These are phyloP conservation scores for Aporophyla nigra DNA, from an alignment of 2,888 invertebrate species.

Conservation along the genomic window DNA sequence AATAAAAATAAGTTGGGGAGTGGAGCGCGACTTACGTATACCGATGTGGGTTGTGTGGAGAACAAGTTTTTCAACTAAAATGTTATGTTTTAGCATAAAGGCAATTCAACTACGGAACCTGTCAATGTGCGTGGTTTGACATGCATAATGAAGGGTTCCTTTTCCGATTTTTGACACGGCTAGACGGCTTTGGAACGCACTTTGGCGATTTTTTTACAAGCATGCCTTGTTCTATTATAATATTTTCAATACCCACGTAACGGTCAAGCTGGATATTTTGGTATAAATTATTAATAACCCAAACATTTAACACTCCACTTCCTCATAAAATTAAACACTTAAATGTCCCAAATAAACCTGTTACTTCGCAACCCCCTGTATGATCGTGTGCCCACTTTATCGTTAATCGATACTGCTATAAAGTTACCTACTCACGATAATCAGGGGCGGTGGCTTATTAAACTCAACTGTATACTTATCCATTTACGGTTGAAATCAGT, in stretches of 20 bases:
- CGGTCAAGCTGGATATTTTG: not conserved
- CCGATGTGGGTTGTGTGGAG: too few relatives aligned
- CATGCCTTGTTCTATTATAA: not conserved
- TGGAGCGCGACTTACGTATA: too few relatives aligned
- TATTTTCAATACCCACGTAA: not conserved
- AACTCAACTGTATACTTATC: not conserved
- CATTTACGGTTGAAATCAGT: conserved; percentile 21
- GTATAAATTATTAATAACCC: not conserved
- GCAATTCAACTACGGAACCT: too few relatives aligned
- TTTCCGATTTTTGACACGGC: too few relatives aligned
- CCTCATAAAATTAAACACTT: not conserved
- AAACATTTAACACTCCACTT: not conserved
- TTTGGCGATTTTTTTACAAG: too few relatives aligned
- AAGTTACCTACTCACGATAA: conserved; percentile 11
- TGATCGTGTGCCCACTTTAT: conserved; percentile 34
- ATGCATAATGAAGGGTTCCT: too few relatives aligned
- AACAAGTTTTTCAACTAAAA: too few relatives aligned
- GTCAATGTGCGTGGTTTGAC: too few relatives aligned
- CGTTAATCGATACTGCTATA: conserved; percentile 33
- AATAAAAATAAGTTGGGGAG: too few relatives aligned
- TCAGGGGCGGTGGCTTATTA: conserved; percentile 8
- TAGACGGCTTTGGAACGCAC: too few relatives aligned
- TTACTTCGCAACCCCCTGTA: not conserved
- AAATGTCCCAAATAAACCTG: not conserved
- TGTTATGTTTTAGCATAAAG: too few relatives aligned